Evolutionary conservation across 2,113 vertebrate genomes (phyloP), one percentile per base, ranked within the genome.

Genomic region (Charina bottae): DNA sequence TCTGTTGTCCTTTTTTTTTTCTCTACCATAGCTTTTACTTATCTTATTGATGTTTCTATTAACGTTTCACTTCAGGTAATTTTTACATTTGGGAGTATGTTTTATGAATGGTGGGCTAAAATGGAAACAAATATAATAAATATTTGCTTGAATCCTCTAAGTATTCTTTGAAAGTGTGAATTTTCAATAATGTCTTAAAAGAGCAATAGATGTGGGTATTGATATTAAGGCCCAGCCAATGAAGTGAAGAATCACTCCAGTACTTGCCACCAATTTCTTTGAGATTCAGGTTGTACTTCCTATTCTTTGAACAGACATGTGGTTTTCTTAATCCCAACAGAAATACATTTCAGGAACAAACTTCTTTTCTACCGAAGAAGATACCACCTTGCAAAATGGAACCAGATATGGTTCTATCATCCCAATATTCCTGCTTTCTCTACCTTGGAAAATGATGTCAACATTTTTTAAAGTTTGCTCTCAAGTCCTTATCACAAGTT

Each of bases 401-500:
- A 89, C 78, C 54, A 56, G 90, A 89, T 92, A 21, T 0, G 33
- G 68, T n/a, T 83, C 28, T 4, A 42, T 1, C 26, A 19, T 42
- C 93, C n/a, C 89, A 5, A 23, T 64, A 93, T 94, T 93, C 91
- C 59, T 91, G 87, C 95, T 87, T 72, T 94, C 92, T 83, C 92
- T 93, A 89, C 28, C 92, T 94, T 60, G 68, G 55, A 37, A 91
- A 96, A 93, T 92, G 89, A 91, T n/a, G 49, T 85, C 17, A 56
- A 58, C 60, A 37, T 17, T 4, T 93, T 90, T 26, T 42, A 68
- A 64, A 85, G 49, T 89, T 60, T 58, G 60, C 6, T 85, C 90
- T 93, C 42, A 54, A 93, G 0, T 88, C 59, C 83, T 87, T 85
- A 91, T 94, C 93, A 94, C 95, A 95, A 96, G 94, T 92, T 93